phyloP scores from a whole-genome alignment of 2,113 vertebrate genomes.

The Leptobrachium leishanense region DNA sequence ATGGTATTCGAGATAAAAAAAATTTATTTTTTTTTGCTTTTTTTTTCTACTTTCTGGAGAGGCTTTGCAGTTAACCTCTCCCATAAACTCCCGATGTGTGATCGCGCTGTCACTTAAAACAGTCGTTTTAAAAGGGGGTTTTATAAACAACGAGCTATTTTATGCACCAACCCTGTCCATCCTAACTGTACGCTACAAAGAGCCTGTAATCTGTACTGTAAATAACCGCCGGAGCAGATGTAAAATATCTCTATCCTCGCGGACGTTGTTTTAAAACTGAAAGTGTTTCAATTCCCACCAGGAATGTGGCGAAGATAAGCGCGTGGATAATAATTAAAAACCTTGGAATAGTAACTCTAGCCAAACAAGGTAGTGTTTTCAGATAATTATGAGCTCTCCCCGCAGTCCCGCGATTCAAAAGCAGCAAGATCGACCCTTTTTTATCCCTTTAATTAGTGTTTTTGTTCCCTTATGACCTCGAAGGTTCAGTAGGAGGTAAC shows the following conservation, averaged over 20 bases:
- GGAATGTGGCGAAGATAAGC: neutral
- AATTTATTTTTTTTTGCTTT: no score
- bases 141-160: slow-evolving; percentile 68
- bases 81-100: slow-evolving; percentile 58
- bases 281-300: neutral
- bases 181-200: slow-evolving; percentile 12
- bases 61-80: slow-evolving; percentile 62
- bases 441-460: slow-evolving; percentile 75
- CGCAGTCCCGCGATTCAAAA: slow-evolving; percentile 60
- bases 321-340: neutral
- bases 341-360: neutral
- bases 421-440: slow-evolving; percentile 62
- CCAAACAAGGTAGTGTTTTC: slow-evolving; percentile 15
- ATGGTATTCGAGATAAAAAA: slow-evolving; percentile 67
- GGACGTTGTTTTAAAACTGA: neutral
- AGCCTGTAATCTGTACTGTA: slow-evolving; percentile 26
- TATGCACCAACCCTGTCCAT: slow-evolving; percentile 59
- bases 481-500: slow-evolving; percentile 77
- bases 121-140: slow-evolving; percentile 67
- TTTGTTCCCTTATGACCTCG: slow-evolving; percentile 74
- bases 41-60: slow-evolving; percentile 59
- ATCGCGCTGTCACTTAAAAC: slow-evolving; percentile 65
- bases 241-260: neutral
- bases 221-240: slow-evolving; percentile 21
- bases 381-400: slow-evolving; percentile 54